These are phyloP conservation scores for Melipona quadrifasciata DNA, from an alignment of 1,140 invertebrate species.

Conservation along the genomic window DNA sequence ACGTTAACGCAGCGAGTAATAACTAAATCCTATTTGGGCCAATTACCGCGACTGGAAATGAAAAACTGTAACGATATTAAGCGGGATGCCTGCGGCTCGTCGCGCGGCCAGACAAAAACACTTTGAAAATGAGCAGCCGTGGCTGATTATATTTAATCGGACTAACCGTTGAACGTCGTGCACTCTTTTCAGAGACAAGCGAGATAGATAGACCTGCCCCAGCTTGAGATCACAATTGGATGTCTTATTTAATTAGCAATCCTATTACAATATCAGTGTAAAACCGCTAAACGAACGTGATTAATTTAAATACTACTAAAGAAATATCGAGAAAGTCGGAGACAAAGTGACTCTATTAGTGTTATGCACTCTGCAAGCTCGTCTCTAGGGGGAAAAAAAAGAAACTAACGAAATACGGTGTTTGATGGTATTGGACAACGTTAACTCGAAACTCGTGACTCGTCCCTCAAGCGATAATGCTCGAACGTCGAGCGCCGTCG, in stretches of 20 bases:
- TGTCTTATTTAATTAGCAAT: background rate
- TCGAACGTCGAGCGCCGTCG: background rate
- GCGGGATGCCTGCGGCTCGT: background rate
- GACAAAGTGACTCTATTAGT: no score
- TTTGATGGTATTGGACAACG: background rate
- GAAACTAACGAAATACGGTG: background rate
- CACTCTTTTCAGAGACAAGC: background rate
- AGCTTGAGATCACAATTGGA: no score
- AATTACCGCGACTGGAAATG: background rate
- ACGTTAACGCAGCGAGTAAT: conserved; percentile 31
- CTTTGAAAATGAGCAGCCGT: background rate
- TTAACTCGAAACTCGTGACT: background rate
- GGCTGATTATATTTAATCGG: background rate
- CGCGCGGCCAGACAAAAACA: background rate
- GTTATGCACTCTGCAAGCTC: no score
- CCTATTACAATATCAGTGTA: no score
- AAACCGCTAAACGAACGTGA: no score
- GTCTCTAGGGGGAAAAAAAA: background rate
- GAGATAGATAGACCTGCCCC: background rate
- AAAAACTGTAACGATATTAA: conserved; percentile 34
- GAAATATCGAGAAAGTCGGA: no score
- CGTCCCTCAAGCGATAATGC: background rate
- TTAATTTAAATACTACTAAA: no score
- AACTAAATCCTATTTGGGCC: conserved; percentile 23
- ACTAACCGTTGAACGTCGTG: background rate